phyloP scores from a whole-genome alignment of 2,888 invertebrate species.

The Pammene aurita region DNA sequence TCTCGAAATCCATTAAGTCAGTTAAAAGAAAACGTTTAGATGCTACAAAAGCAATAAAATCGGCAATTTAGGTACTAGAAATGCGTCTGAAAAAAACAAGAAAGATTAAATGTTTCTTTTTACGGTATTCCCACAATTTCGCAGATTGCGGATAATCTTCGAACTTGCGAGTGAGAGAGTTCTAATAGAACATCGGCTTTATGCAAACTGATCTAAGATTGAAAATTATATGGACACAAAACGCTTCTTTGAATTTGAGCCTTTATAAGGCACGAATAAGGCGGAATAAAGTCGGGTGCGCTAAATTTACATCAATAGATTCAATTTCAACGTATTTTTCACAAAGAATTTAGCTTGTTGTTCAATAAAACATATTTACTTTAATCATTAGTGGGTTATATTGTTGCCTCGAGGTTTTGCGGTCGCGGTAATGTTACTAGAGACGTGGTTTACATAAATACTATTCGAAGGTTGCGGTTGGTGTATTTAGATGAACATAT shows the following conservation, averaged over 20 bases:
- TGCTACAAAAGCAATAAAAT: background rate
- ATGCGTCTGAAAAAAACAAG: constrained; percentile 3
- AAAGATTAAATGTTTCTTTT: constrained; percentile 20
- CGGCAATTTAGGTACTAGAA: background rate
- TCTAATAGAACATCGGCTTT: background rate
- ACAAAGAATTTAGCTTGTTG: background rate
- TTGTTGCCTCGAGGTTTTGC: background rate
- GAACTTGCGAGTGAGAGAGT: background rate
- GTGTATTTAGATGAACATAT: background rate
- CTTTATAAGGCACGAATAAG: constrained; percentile 9
- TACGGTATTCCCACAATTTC: constrained; percentile 12
- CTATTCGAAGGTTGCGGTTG: background rate
- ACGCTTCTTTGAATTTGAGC: background rate
- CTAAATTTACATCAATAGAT: background rate
- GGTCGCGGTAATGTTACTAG: constrained; percentile 9
- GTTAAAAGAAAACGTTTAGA: background rate
- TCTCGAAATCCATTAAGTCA: background rate
- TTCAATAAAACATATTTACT: constrained; percentile 6
- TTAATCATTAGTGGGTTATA: background rate
- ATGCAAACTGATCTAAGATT: background rate
- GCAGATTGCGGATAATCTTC: constrained; percentile 6
- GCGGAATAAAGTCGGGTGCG: constrained; percentile 4
- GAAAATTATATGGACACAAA: background rate
- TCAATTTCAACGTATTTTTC: background rate
- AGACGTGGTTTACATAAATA: constrained; percentile 1